Evolutionary conservation across 1,140 invertebrate species (phyloP), one percentile per base, ranked within the genome.

Genomic region (Pseudomyrmex flavicornis): DNA sequence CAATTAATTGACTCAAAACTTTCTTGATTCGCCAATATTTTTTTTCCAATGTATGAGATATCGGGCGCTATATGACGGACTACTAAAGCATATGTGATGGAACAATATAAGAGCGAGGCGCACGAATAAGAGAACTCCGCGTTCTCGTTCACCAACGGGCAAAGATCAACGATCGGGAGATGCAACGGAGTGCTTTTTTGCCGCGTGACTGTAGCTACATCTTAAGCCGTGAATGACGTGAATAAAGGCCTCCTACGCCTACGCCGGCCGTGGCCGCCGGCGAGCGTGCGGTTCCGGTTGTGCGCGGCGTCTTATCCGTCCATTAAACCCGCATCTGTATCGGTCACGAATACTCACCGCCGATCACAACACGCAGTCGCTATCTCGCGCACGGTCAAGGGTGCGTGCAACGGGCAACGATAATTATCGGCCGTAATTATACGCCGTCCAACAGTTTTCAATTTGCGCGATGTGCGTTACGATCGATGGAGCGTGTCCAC

Each of bases 321-420:
- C 69, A 20, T 66, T 85, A 83, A 85, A 85, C 73, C 83, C 44
- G 84, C 83, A 85, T 85, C 84, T 84, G 84, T 85, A 84, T 85
- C 82, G 62, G 83, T 85, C 84, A 84, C 70, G 84, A 84, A 62
- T 44, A 22, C 69, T 75, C 56, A 26, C 69, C 58, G 82, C 84
- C 62, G 82, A 9, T 66, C 26, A 48, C 44, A n/a, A 20, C n/a
- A 17, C 22, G 44, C 54, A 48, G 26, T 72, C 52, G 15, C 35
- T 35, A 35, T 35, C 5, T 17, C 15, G 44, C 35, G 50, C 22
- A 2, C 20, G 17, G 52, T 54, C 75, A 52, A 26, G 9, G 46
- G 22, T 79, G 76, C 44, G 20, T 48, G 54, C 44, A 20, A 17
- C 44, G 17, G 48, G 44, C 56, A 68, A 35, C 26, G 62, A 79